Evolutionary conservation across 2,888 invertebrate species (phyloP).

Genomic region (Itoplectis maculator): DNA sequence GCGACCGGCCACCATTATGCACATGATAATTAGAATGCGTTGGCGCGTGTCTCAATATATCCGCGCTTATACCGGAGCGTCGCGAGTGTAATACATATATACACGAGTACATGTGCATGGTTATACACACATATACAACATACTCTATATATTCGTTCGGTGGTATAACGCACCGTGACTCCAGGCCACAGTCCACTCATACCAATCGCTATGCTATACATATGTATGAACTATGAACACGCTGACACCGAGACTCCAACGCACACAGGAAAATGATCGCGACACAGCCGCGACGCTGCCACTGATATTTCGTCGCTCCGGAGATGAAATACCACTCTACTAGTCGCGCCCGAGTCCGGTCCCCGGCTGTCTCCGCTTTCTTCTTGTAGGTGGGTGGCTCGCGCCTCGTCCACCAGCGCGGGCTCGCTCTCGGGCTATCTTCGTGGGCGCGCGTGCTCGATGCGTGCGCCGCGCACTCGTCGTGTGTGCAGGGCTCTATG

Average conservation of each 20-base stretch:
- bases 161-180: not conserved
- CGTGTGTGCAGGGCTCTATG: constrained; percentile 34
- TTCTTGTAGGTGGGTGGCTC: constrained; percentile 75
- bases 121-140: not conserved
- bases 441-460: constrained; percentile 66
- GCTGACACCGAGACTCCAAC: constrained; percentile 11
- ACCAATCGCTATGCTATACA: constrained; percentile 18
- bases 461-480: constrained; percentile 60
- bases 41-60: constrained; percentile 85
- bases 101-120: too few relatives aligned
- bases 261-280: not conserved
- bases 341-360: constrained; percentile 50
- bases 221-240: constrained; percentile 43
- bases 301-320: constrained; percentile 37
- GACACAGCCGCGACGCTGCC: not conserved
- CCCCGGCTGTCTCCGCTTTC: constrained; percentile 64
- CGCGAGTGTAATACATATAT: constrained; percentile 9
- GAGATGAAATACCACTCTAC: constrained; percentile 60
- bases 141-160: constrained; percentile 40
- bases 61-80: constrained; percentile 73
- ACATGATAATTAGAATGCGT: constrained; percentile 85
- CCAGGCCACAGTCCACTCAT: constrained; percentile 13
- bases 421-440: constrained; percentile 61
- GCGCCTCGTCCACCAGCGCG: constrained; percentile 60
- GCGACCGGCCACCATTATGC: constrained; percentile 84